Percentiles rank a stretch among this genome's conserved stretches.
phyloP scores from a whole-genome alignment of 1,140 invertebrate genomes.

The Rhopalosiphum padi region DNA sequence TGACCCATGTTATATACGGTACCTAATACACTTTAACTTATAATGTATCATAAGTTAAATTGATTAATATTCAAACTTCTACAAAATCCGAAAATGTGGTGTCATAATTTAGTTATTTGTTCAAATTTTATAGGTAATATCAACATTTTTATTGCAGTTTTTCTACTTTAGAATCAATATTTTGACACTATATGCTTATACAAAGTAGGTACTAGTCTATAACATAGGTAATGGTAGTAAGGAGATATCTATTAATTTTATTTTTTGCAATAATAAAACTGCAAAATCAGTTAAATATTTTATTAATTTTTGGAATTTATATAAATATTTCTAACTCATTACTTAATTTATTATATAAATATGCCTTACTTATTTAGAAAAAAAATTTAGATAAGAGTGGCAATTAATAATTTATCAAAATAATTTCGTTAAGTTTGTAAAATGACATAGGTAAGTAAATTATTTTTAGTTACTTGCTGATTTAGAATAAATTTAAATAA shows the following conservation, averaged over 20 bases:
- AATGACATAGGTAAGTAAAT: not conserved
- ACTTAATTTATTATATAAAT: too few species aligned
- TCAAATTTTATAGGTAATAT: not conserved
- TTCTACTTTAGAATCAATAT: not conserved
- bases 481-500: not conserved
- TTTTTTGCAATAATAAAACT: not conserved
- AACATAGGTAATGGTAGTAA: not conserved
- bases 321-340: too few species aligned
- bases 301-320: too few species aligned
- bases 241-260: not conserved
- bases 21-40: not conserved
- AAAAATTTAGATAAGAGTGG: not conserved
- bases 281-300: too few species aligned
- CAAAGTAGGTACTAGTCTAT: not conserved
- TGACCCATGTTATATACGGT: too few species aligned
- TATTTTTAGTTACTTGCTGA: not conserved
- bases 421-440: not conserved
- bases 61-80: not conserved
- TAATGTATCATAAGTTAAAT: not conserved
- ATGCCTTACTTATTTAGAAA: not conserved
- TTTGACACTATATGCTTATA: not conserved
- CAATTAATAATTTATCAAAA: not conserved
- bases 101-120: not conserved
- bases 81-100: not conserved
- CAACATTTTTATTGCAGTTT: not conserved